Conservation (phyloP, 1,140 invertebrate genomes). For the Trialeurodes vaporariorum region DNA sequence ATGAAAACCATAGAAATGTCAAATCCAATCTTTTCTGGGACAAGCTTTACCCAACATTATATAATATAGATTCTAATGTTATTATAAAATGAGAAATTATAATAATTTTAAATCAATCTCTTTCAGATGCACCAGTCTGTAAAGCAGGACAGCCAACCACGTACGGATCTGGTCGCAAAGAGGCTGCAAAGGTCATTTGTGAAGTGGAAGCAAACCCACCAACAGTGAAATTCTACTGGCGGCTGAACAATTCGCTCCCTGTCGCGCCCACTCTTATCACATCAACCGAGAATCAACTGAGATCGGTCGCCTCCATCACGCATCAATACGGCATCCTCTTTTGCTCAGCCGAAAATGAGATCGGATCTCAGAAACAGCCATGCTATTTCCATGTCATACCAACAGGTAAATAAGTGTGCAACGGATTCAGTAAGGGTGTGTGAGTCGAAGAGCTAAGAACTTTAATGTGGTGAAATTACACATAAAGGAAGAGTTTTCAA, state of each 20-base stretch:
- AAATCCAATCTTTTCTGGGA: too few relatives aligned
- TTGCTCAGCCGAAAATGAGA: constrained; percentile 55
- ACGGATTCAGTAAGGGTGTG: too few relatives aligned
- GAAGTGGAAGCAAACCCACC: constrained; percentile 75
- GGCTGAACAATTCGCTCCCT: constrained; percentile 52
- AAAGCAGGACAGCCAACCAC: constrained; percentile 48
- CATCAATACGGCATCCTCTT: constrained; percentile 56
- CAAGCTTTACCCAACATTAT: too few relatives aligned
- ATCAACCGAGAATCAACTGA: constrained; percentile 43
- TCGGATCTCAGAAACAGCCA: constrained; percentile 50
- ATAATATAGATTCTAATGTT: too few relatives aligned
- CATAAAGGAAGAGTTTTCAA: too few relatives aligned
- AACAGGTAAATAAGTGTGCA: constrained; percentile 46
- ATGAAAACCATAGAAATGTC: too few relatives aligned
- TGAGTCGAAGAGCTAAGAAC: too few relatives aligned
- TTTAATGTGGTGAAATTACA: too few relatives aligned
- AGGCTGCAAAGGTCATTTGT: constrained; percentile 61
- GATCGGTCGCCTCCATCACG: constrained; percentile 55
- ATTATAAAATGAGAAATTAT: too few relatives aligned
- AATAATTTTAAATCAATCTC: too few relatives aligned
- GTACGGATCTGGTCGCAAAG: constrained; percentile 69
- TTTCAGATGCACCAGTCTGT: constrained; percentile 57
- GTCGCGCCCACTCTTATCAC: constrained; percentile 16
- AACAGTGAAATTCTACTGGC: constrained; percentile 57
- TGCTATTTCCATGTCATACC: constrained; percentile 60